phyloP scores from a whole-genome alignment of 1,140 invertebrate genomes.

The roundworm (Caenorhabditis elegans) region WBcel235 BX284602.5:14237501-14238000 shows the following conservation, averaged over 20 bases:
- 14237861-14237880: too few relatives aligned
- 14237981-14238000: too few relatives aligned
- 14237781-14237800: neutral
- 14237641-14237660: too few relatives aligned
- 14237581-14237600: constrained; percentile 31
- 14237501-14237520: constrained; percentile 34
- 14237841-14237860: neutral
- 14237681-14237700: constrained; percentile 45
- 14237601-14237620: constrained; percentile 43
- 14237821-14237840: neutral
- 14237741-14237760: too few relatives aligned
- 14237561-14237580: constrained; percentile 26
- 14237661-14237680: constrained; percentile 45
- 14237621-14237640: too few relatives aligned
- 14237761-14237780: neutral
- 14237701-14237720: constrained; percentile 36
- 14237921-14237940: neutral
- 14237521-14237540: constrained; percentile 53
- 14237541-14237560: constrained; percentile 49
- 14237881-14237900: too few relatives aligned
- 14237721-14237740: too few relatives aligned
- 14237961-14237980: too few relatives aligned
- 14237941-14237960: neutral
- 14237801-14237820: neutral
- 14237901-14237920: too few relatives aligned